phyloP scores from a whole-genome alignment of 2,888 invertebrate species.

The Drosophila flavopinicola region DNA sequence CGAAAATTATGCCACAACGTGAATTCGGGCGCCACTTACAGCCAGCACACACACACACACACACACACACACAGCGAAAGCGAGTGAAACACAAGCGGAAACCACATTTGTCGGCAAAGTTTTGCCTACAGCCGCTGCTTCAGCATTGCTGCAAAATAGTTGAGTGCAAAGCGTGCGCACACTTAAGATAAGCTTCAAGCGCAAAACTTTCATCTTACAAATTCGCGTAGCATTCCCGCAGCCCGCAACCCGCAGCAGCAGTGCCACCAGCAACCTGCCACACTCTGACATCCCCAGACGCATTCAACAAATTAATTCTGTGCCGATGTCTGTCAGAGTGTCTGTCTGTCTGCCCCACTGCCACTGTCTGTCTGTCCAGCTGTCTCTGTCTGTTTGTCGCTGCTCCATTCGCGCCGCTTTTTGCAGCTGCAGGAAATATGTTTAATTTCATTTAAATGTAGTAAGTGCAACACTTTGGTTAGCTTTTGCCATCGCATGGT shows the following conservation, averaged over 20 bases:
- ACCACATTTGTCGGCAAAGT: slow-evolving; percentile 73
- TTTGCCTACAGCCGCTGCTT: slow-evolving; percentile 52
- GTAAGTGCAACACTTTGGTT: slow-evolving; percentile 78
- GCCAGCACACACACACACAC: slow-evolving; percentile 41
- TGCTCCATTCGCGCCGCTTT: slow-evolving; percentile 36
- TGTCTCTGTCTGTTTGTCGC: slow-evolving; percentile 14
- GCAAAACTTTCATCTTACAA: slow-evolving; percentile 77
- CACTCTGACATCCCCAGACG: slow-evolving; percentile 26
- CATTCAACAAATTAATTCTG: slow-evolving; percentile 77
- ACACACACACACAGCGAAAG: slow-evolving; percentile 11
- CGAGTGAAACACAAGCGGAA: slow-evolving; percentile 48
- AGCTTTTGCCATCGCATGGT: slow-evolving; percentile 45
- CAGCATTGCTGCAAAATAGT: slow-evolving; percentile 63
- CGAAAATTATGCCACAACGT: slow-evolving; percentile 74
- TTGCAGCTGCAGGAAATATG: slow-evolving; percentile 75
- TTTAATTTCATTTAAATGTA: slow-evolving; percentile 77
- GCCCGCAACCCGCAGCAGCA: neutral
- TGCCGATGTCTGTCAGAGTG: slow-evolving; percentile 41
- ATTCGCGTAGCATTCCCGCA: slow-evolving; percentile 42
- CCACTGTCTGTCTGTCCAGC: slow-evolving; percentile 2
- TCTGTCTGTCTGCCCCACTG: slow-evolving; percentile 5
- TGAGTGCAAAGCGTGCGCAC: slow-evolving; percentile 76
- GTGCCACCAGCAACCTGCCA: neutral
- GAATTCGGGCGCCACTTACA: slow-evolving; percentile 75
- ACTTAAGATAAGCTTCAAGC: slow-evolving; percentile 77